Base-by-base conservation (phyloP, 1,140 invertebrate species). In the Metaphire vulgaris region DNA sequence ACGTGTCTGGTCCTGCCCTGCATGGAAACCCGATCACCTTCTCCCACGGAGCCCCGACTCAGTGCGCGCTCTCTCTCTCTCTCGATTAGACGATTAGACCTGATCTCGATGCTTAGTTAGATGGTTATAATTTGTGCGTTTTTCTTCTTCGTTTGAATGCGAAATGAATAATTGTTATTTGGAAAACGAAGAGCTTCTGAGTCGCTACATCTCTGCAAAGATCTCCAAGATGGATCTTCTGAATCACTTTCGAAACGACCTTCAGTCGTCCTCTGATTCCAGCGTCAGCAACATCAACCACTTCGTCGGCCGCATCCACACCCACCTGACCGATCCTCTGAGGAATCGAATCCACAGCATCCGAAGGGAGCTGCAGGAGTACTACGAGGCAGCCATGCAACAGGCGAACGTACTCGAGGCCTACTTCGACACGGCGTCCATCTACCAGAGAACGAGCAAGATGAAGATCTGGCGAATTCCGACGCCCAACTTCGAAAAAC, bases 221-320 rank as follows among this genome's bases (percentile, higher is more conserved):
- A 72, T 72, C n/a, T 72, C 93, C 0, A 89, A 90, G 0, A 80
- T 94, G 74, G 91, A 92, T 34, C 88, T 90, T 0, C 80, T 93
- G 67, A 90, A 92, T 79, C 92, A 90, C 56, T 89, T 90, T 26
- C 92, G 92, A 81, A 75, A 90, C 93, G 0, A 90, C 92, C 26
- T 86, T 89, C 1, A 86, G 94, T 6, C 93, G 93, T 15, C 70
- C 2, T 14, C 2, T 12, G 70, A 29, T 26, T 21, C 6, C 6
- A 56, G 41, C 41, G 29, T 72, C 30, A 29, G 14, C 26, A 26
- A 72, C 70, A 31, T 72, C 70, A 72, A 72, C 21, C 16, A 21
- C 21, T 72, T 72, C 70, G 33, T 26, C 70, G 32, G 32, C 14
- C n/a, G 33, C 26, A 72, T 72, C 33, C 26, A 72, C 21, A 21